A percentile compares a stretch with the other conserved stretches of the same genome.
Conservation (phyloP, 2,797 vertebrate species). For the Petrocephalus sullivani region DNA sequence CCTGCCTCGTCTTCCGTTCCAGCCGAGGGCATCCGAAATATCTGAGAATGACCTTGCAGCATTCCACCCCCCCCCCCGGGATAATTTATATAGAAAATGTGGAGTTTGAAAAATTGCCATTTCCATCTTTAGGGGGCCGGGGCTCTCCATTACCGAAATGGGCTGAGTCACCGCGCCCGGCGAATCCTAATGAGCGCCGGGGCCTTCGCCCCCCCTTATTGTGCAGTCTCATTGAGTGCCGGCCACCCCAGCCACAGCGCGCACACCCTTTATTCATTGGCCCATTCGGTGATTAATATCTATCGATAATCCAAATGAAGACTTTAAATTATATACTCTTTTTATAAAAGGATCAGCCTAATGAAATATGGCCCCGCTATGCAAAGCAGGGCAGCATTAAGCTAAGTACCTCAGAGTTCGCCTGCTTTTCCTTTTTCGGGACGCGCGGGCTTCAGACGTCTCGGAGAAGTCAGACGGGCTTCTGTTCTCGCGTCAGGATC, state of each 20-base stretch:
- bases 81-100: slow-evolving; percentile 69
- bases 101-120: slow-evolving; percentile 68
- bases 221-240: slow-evolving; percentile 12
- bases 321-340: slow-evolving; percentile 20
- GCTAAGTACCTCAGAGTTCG: background rate
- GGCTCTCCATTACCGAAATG: slow-evolving; percentile 73
- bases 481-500: background rate
- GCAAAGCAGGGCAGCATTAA: slow-evolving; percentile 16
- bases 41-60: slow-evolving; percentile 63
- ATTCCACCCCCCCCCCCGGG: slow-evolving; percentile 44
- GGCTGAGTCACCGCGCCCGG: slow-evolving; percentile 67
- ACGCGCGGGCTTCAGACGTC: background rate
- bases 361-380: slow-evolving; percentile 10
- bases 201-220: slow-evolving; percentile 29
- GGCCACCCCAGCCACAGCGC: slow-evolving; percentile 39
- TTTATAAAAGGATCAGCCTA: slow-evolving; percentile 17
- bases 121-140: slow-evolving; percentile 69
- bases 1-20: slow-evolving; percentile 43
- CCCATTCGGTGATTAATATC: slow-evolving; percentile 54
- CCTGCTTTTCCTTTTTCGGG: background rate
- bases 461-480: background rate
- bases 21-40: slow-evolving; percentile 48
- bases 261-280: slow-evolving; percentile 54
- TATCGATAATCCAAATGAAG: slow-evolving; percentile 43
- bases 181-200: slow-evolving; percentile 65